Evolutionary conservation across 2,797 vertebrate genomes (phyloP).

Genomic region (Squalus acanthias): DNA sequence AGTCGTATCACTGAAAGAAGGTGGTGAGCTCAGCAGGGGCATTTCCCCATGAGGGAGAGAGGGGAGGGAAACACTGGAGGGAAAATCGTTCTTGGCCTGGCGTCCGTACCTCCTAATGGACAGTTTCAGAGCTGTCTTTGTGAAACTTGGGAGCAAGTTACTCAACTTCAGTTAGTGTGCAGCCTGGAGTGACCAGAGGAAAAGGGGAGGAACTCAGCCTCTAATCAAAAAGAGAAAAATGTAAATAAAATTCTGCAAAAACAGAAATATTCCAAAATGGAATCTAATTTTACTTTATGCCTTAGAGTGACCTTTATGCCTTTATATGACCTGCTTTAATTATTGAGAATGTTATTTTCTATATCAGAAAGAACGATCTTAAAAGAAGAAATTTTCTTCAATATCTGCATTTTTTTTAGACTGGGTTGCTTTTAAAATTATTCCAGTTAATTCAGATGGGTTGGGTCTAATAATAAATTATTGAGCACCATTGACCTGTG

Average conservation of each 20-base stretch:
- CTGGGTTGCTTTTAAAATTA: too few species aligned
- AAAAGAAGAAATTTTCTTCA: not conserved
- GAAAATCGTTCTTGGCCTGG: not conserved
- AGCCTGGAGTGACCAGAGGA: not conserved
- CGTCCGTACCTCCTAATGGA: not conserved
- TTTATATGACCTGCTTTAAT: not conserved
- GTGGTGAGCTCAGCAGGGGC: not conserved
- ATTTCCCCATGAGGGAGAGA: not conserved
- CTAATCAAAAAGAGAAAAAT: not conserved
- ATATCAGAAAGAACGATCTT: not conserved
- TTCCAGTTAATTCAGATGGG: not conserved
- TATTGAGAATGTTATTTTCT: not conserved
- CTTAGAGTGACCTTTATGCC: not conserved
- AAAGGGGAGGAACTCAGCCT: not conserved
- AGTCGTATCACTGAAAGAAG: not conserved
- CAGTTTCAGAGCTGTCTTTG: not conserved
- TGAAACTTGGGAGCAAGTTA: not conserved
- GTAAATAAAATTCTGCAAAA: not conserved
- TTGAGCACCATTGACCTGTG: not conserved
- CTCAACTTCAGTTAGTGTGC: not conserved
- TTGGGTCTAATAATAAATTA: not conserved
- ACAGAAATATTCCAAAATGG: not conserved
- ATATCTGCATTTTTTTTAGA: not conserved
- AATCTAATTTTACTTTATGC: not conserved
- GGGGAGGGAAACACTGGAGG: not conserved